Evolutionary conservation across 2,113 vertebrate species (phyloP), one percentile per base, ranked within the genome.

Genomic region (Aplodontia rufa): DNA sequence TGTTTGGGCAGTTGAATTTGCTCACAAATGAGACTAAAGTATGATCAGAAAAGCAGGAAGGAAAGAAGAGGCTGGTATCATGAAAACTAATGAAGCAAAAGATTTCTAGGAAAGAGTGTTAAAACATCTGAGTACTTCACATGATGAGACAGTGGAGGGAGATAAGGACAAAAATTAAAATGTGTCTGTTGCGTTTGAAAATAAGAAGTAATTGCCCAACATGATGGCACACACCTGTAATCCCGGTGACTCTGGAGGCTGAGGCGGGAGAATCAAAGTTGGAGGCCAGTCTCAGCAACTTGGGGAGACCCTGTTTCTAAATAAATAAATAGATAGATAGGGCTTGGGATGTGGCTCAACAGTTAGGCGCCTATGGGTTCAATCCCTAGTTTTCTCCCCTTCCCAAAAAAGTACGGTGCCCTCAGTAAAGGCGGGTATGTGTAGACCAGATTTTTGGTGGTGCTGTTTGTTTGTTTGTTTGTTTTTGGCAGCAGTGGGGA

Each of bases 181-280:
- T 84, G 26, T 51, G 4, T 74, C 40, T 74, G 22, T 64, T 96
- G 45, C 42, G 58, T 35, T 72, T 83, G 69, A 35, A 91, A 91
- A 91, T 74, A 76, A 89, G 55, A 91, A 95, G 22, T 60, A 96
- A 82, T 82, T 62, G n/a, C n/a, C n/a, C n/a, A n/a, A n/a, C n/a
- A n/a, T n/a, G n/a, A n/a, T n/a, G n/a, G n/a, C n/a, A n/a, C n/a
- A n/a, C n/a, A n/a, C n/a, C n/a, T n/a, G n/a, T n/a, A n/a, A n/a
- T n/a, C n/a, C n/a, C n/a, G n/a, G n/a, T n/a, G n/a, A n/a, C n/a
- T n/a, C n/a, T n/a, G n/a, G n/a, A n/a, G n/a, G n/a, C n/a, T n/a
- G n/a, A n/a, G n/a, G n/a, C n/a, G n/a, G n/a, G n/a, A n/a, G n/a
- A n/a, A n/a, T n/a, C n/a, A n/a, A n/a, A n/a, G n/a, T n/a, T n/a